Evolutionary conservation across 1,140 invertebrate genomes (phyloP).

Genomic region (Archegozetes longisetosus): DNA sequence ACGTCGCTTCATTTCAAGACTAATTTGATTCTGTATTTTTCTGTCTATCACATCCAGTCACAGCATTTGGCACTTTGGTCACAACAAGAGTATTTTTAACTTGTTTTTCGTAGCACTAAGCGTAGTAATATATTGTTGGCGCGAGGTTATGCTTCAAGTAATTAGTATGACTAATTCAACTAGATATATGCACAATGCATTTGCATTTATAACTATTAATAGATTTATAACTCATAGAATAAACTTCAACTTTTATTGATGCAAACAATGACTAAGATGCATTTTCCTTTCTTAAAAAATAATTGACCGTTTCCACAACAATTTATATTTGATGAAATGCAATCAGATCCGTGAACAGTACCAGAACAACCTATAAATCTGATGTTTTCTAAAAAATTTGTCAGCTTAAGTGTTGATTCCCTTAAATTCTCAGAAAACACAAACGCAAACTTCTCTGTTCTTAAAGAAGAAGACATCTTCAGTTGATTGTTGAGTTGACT

Average conservation of each 20-base stretch:
- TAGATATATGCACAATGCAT: too few relatives aligned
- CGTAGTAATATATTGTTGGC: too few relatives aligned
- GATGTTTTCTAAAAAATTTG: not conserved
- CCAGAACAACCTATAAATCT: not conserved
- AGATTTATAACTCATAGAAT: too few relatives aligned
- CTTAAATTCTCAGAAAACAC: not conserved
- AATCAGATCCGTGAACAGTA: not conserved
- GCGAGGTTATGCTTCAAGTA: too few relatives aligned
- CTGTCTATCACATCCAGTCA: too few relatives aligned
- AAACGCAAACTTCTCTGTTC: not conserved
- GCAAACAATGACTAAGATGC: not conserved
- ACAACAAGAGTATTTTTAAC: too few relatives aligned
- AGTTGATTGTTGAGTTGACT: not conserved
- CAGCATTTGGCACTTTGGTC: too few relatives aligned
- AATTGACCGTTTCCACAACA: not conserved
- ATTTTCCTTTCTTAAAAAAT: not conserved
- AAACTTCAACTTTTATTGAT: not conserved
- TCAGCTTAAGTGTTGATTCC: not conserved
- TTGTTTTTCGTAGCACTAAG: too few relatives aligned
- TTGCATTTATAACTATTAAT: too few relatives aligned
- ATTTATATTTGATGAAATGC: not conserved
- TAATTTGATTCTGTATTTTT: too few relatives aligned
- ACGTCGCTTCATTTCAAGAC: too few relatives aligned
- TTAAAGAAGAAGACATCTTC: not conserved
- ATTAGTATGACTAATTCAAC: too few relatives aligned